These are phyloP conservation scores for Natrix natrix DNA, from an alignment of 2,797 vertebrate species.

Conservation along the genomic window DNA sequence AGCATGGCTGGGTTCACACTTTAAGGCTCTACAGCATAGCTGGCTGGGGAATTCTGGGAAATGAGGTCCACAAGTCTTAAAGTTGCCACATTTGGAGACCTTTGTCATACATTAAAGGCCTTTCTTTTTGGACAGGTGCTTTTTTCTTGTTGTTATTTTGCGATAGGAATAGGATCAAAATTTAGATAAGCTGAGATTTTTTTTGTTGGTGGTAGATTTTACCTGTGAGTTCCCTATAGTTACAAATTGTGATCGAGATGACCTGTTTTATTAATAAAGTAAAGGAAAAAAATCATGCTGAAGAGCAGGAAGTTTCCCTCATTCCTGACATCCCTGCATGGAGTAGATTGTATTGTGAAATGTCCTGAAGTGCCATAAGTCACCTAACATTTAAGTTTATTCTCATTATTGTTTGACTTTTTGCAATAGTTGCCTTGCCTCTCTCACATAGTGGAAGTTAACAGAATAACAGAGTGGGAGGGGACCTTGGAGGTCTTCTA, in stretches of 20 bases:
- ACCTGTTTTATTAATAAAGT: background rate
- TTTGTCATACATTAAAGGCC: background rate
- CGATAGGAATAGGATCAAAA: background rate
- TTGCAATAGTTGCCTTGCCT: background rate
- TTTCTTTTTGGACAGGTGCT: background rate
- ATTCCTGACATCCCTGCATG: background rate
- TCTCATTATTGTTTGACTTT: background rate
- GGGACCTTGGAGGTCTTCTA: background rate
- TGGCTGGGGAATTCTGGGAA: background rate
- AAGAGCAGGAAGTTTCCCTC: background rate
- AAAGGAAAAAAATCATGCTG: background rate
- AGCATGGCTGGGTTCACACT: no score
- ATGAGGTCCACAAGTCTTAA: background rate
- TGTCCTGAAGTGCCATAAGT: background rate
- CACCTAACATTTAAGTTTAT: background rate
- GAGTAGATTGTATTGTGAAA: background rate
- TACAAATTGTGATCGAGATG: background rate
- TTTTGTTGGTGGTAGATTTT: background rate
- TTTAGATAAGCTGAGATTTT: background rate
- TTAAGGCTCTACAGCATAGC: no score
- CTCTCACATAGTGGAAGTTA: background rate
- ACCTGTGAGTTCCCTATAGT: background rate
- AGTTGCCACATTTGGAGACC: background rate
- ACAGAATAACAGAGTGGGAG: background rate
- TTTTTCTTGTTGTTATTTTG: background rate